phyloP scores from a whole-genome alignment of 2,797 vertebrate genomes.

The Scolopax bukidnonensis region DNA sequence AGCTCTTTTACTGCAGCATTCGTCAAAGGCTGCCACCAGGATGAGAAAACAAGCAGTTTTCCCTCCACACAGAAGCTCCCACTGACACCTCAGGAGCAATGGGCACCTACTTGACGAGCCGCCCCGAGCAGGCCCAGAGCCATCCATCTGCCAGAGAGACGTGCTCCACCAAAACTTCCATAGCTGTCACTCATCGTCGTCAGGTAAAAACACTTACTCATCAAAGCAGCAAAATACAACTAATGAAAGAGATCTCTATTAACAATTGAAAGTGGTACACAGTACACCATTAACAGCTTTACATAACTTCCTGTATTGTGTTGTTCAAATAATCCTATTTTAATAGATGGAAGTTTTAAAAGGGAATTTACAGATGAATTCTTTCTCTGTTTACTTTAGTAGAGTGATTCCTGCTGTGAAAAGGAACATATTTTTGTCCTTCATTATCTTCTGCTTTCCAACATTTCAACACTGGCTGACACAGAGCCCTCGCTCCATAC shows the following conservation, averaged over 20 bases:
- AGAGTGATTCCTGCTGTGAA: background rate
- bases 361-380: background rate
- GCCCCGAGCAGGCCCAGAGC: rapidly evolving
- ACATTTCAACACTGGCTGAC: background rate
- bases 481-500: background rate
- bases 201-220: constrained; percentile 27
- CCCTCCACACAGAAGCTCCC: background rate
- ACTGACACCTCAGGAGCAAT: background rate
- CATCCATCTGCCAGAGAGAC: background rate
- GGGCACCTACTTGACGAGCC: background rate
- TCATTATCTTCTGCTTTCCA: background rate
- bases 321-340: background rate
- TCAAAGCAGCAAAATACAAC: constrained; percentile 8
- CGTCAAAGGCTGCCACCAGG: background rate
- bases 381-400: background rate
- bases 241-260: constrained; percentile 32
- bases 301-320: background rate
- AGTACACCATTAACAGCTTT: background rate
- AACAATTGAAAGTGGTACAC: background rate
- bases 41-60: background rate
- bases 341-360: background rate
- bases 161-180: background rate
- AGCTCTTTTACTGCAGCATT: background rate
- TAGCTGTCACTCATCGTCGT: constrained; percentile 3
- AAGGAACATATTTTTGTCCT: background rate